Evolutionary conservation across 2,113 vertebrate genomes (phyloP).

Genomic region (Calcarius ornatus): DNA sequence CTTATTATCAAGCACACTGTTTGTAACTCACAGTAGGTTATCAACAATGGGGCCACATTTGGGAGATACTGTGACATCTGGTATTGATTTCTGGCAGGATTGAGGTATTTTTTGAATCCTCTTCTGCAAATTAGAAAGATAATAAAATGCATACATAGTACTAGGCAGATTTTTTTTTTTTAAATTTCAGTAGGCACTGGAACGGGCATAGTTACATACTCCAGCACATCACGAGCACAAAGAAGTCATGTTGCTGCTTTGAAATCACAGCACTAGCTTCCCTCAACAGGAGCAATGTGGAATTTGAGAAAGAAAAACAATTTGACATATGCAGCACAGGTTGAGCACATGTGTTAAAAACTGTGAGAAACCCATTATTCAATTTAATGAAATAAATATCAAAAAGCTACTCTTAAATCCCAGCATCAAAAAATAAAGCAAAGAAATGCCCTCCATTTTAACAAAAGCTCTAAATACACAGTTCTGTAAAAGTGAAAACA

Average conservation of each 20-base stretch:
- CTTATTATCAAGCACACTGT: conserved; percentile 17
- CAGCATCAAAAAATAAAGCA: background rate
- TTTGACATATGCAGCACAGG: background rate
- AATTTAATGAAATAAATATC: background rate
- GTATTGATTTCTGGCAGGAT: conserved; percentile 29
- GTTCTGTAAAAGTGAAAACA: background rate
- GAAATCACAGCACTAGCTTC: background rate
- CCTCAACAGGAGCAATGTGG: background rate
- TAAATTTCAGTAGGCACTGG: background rate
- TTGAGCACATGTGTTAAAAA: background rate
- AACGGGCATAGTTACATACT: background rate
- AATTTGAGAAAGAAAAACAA: background rate
- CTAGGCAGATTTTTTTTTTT: background rate
- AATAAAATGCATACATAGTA: background rate
- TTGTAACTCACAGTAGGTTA: conserved; percentile 20
- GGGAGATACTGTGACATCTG: background rate
- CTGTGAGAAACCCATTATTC: background rate
- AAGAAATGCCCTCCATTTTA: background rate
- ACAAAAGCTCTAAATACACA: background rate
- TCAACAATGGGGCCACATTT: background rate
- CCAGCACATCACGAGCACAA: background rate
- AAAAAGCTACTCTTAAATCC: background rate
- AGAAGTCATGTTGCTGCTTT: background rate
- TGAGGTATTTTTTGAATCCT: background rate
- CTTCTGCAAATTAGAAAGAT: background rate